Percentiles rank a stretch among this genome's conserved stretches.
These are phyloP conservation scores for Pollenia angustigena DNA, from an alignment of 2,888 invertebrate genomes.

Conservation along the genomic window DNA sequence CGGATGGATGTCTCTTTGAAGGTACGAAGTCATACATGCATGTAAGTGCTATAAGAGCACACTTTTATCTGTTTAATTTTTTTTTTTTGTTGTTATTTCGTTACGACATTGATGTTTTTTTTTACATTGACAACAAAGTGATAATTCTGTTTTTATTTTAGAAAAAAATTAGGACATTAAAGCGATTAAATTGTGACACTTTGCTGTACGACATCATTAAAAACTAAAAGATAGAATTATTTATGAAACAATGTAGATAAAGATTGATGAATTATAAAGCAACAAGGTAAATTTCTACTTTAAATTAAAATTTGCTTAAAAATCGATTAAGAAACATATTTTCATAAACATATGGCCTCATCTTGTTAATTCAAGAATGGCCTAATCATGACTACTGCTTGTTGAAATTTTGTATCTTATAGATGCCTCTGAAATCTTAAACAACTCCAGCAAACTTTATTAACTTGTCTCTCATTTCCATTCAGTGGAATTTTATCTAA, in stretches of 20 bases:
- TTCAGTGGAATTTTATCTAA: no score
- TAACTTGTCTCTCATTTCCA: not conserved
- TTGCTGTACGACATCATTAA: not conserved
- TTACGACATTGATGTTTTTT: slow-evolving; percentile 60
- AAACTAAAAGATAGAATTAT: not conserved
- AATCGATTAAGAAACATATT: not conserved
- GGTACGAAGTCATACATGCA: slow-evolving; percentile 39
- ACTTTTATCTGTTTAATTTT: slow-evolving; percentile 56
- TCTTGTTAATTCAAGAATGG: not conserved
- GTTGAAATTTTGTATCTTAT: slow-evolving; percentile 47
- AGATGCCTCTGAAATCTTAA: slow-evolving; percentile 27
- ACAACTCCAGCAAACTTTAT: not conserved
- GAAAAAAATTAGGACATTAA: slow-evolving; percentile 45
- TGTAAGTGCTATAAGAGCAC: slow-evolving; percentile 65
- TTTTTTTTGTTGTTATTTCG: not conserved
- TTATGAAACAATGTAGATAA: not conserved
- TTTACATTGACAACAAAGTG: slow-evolving; percentile 59
- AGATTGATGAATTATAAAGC: not conserved
- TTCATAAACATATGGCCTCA: not conserved
- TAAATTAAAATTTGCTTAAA: not conserved
- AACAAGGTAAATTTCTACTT: not conserved
- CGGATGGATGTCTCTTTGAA: slow-evolving; percentile 1
- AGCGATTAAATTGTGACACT: slow-evolving; percentile 19
- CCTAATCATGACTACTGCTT: slow-evolving; percentile 19
- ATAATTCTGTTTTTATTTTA: slow-evolving; percentile 66